Base-by-base conservation (phyloP, 2,888 invertebrate species). In the Mimas tiliae region DNA sequence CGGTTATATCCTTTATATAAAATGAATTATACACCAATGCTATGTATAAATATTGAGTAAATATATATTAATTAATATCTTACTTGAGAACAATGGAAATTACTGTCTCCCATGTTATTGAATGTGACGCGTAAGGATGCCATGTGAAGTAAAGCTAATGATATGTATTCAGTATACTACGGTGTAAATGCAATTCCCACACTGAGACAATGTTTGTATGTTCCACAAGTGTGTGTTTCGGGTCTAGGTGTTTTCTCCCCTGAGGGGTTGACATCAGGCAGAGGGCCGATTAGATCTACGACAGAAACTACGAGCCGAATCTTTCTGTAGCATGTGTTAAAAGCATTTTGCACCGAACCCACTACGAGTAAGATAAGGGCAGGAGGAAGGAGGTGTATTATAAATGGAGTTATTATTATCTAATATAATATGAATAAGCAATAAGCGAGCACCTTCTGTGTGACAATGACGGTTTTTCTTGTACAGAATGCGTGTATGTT, bases 401-500 rank as follows among this genome's bases (percentile, higher is more conserved):
- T 53, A 34, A 53, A 34, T 53, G 53, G n/a, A 53, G 7, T 6
- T 33, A 27, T 21, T 27, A 1, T 51, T 38, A 19, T 19, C 51
- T n/a, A 52, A 27, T 53, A 27, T n/a, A 52, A 27, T 53, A 33
- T 58, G 16, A 16, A 38, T 58, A 58, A 42, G 58, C 42, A 58
- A 42, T 42, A 42, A 38, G 34, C 42, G 58, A 19, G 58, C 58
- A 42, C 58, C 42, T 19, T 38, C 58, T 58, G 58, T 58, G 58
- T 42, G 58, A 58, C 58, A 9, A 4, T 52, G 8, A 55, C 38
- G 38, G 12, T 16, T 8, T 34, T 58, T 19, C 72, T 72, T 82
- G 79, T 82, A 80, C 76, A 80, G 78, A 76, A 47, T 68, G 70
- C 76, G 67, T 78, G 75, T 73, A 72, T 71, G 69, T 70, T 77